phyloP scores from a whole-genome alignment of 2,888 invertebrate genomes.

The Synanthedon andrenaeformis region DNA sequence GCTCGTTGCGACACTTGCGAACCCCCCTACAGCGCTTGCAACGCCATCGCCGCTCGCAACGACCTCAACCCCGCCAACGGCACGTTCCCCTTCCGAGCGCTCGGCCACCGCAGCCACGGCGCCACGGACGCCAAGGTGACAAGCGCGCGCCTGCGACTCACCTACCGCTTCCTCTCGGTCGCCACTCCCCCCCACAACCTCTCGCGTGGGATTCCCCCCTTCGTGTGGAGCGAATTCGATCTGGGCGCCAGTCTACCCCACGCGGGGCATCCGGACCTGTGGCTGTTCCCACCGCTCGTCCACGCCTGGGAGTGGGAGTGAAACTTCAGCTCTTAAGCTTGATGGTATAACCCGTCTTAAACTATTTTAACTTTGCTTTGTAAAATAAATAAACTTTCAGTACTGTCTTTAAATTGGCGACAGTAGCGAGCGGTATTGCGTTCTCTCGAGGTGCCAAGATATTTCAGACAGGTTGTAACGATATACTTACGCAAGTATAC shows the following conservation, averaged over 20 bases:
- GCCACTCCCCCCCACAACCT: slow-evolving; percentile 61
- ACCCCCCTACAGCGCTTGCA: slow-evolving; percentile 79
- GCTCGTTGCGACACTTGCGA: slow-evolving; percentile 72
- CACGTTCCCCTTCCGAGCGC: slow-evolving; percentile 75
- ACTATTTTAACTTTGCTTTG: too few species aligned
- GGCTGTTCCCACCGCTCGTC: slow-evolving; percentile 72
- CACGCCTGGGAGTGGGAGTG: slow-evolving; percentile 62
- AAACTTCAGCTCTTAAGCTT: slow-evolving; percentile 1
- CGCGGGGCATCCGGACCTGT: slow-evolving; percentile 76
- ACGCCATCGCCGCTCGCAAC: slow-evolving; percentile 77
- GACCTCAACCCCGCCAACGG: slow-evolving; percentile 77
- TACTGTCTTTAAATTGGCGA: too few species aligned
- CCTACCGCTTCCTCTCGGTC: slow-evolving; percentile 68
- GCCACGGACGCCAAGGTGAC: slow-evolving; percentile 78
- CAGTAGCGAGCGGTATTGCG: too few species aligned
- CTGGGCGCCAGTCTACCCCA: slow-evolving; percentile 67
- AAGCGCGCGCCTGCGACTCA: slow-evolving; percentile 31
- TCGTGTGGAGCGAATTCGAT: slow-evolving; percentile 73
- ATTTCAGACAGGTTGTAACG: too few species aligned
- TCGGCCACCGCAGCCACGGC: slow-evolving; percentile 78
- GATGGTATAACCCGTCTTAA: too few species aligned
- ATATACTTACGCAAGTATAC: too few species aligned
- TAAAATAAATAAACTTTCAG: too few species aligned
- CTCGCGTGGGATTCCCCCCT: slow-evolving; percentile 74
- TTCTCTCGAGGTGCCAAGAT: too few species aligned